Percentiles rank a stretch among this genome's conserved stretches.
phyloP scores from a whole-genome alignment of 2,113 vertebrate genomes.

The Sorex araneus region DNA sequence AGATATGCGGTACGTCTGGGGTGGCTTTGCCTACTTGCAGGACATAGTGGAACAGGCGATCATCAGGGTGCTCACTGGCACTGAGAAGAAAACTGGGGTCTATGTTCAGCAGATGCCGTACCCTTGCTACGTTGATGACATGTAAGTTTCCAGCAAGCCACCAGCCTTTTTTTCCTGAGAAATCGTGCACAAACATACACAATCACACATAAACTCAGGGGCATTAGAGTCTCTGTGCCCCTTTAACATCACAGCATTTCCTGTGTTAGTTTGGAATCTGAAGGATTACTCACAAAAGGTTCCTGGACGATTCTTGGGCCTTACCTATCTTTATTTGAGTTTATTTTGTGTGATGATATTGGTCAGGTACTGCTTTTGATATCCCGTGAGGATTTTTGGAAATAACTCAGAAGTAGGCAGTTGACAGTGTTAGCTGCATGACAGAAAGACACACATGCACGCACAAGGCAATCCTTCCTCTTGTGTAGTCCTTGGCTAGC shows the following conservation, averaged over 20 bases:
- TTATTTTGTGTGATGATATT: not conserved
- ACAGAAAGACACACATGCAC: not conserved
- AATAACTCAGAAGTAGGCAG: not conserved
- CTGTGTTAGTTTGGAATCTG: no score
- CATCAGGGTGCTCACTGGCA: conserved; percentile 94
- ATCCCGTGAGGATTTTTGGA: not conserved
- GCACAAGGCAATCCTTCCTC: not conserved
- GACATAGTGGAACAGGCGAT: conserved; percentile 97
- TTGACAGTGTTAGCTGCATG: not conserved
- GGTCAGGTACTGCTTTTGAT: not conserved
- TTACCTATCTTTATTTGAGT: not conserved
- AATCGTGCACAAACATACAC: not conserved
- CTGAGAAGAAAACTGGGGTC: conserved; percentile 94
- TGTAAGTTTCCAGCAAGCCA: conserved; percentile 88
- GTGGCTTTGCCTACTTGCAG: conserved; percentile 97
- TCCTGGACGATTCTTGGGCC: no score
- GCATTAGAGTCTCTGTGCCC: not conserved
- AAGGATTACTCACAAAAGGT: no score
- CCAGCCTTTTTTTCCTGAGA: not conserved
- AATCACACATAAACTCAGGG: no score
- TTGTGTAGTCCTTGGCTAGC: not conserved
- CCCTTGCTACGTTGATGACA: conserved; percentile 98
- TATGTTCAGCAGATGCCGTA: conserved; percentile 99
- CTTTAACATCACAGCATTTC: no score
- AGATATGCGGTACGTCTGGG: conserved; percentile 98